phyloP scores from a whole-genome alignment of 1,140 invertebrate species.

The Papilio glaucus region DNA sequence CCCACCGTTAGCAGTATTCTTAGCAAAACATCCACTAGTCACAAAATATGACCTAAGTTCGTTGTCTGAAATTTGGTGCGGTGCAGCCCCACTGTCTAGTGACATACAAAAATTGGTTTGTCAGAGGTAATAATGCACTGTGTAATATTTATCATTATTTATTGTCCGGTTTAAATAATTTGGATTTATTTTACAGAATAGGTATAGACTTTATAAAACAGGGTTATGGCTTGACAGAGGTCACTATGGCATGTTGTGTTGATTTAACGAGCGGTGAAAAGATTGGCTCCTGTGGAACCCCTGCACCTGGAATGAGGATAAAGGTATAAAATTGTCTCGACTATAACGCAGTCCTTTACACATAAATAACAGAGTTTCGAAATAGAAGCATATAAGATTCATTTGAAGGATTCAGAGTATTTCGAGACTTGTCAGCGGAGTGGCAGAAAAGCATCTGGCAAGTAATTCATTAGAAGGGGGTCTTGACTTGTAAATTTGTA shows the following conservation, averaged over 20 bases:
- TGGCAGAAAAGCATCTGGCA: too few species aligned
- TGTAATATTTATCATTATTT: background rate
- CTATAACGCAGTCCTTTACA: too few species aligned
- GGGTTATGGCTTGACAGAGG: conserved; percentile 89
- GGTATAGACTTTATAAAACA: conserved; percentile 84
- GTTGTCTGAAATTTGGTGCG: conserved; percentile 84
- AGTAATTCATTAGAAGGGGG: too few species aligned
- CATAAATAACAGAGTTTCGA: too few species aligned
- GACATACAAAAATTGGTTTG: conserved; percentile 76
- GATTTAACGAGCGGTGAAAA: conserved; percentile 71
- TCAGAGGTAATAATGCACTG: conserved; percentile 59
- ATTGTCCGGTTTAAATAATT: too few species aligned
- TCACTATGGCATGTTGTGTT: conserved; percentile 82
- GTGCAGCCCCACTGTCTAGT: conserved; percentile 84
- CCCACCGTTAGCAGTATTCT: conserved; percentile 86
- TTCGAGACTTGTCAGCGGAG: too few species aligned
- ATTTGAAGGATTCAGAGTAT: too few species aligned
- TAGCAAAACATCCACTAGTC: conserved; percentile 86
- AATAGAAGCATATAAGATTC: too few species aligned
- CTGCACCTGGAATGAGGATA: conserved; percentile 85
- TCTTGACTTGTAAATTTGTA: too few species aligned
- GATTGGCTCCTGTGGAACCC: conserved; percentile 85
- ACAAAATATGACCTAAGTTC: conserved; percentile 85
- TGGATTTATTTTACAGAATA: conserved; percentile 76
- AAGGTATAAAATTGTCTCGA: conserved; percentile 74